Conservation (phyloP, 2,113 vertebrate species). For the Coptodon bakossiorum region DNA sequence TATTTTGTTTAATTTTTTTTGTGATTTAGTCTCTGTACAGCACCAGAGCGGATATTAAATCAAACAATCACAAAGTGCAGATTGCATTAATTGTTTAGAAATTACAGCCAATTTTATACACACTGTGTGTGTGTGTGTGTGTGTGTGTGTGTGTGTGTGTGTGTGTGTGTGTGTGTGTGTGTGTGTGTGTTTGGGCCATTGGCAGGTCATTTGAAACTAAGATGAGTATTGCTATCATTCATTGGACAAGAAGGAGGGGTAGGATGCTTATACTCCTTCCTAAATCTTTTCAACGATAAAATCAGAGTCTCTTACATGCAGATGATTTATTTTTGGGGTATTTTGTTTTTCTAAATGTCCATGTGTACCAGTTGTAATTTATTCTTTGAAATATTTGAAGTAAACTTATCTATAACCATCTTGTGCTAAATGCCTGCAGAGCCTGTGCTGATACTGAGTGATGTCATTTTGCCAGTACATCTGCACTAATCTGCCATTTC, state of each 20-base stretch:
- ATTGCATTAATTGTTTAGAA: not conserved
- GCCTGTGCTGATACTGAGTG: not conserved
- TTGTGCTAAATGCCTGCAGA: not conserved
- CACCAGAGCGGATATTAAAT: not conserved
- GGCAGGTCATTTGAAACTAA: not conserved
- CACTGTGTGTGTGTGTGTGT: not conserved
- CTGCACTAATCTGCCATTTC: not conserved
- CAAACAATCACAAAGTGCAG: not conserved
- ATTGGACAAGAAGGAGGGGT: too few species aligned
- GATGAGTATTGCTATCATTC: not conserved
- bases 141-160: too few species aligned
- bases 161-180: not conserved
- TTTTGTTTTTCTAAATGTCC: too few species aligned
- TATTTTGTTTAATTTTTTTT: not conserved
- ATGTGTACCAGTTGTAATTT: too few species aligned
- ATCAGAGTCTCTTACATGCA: too few species aligned
- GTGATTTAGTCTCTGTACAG: not conserved
- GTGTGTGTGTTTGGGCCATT: rapidly evolving
- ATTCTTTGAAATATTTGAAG: too few species aligned
- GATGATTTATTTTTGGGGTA: too few species aligned
- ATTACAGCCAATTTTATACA: not conserved
- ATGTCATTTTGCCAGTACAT: not conserved
- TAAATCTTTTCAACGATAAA: too few species aligned
- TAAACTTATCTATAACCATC: not conserved
- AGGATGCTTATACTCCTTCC: too few species aligned